Evolutionary conservation across 2,888 invertebrate species (phyloP), one percentile per base, ranked within the genome.

Genomic region (Acleris emargana): DNA sequence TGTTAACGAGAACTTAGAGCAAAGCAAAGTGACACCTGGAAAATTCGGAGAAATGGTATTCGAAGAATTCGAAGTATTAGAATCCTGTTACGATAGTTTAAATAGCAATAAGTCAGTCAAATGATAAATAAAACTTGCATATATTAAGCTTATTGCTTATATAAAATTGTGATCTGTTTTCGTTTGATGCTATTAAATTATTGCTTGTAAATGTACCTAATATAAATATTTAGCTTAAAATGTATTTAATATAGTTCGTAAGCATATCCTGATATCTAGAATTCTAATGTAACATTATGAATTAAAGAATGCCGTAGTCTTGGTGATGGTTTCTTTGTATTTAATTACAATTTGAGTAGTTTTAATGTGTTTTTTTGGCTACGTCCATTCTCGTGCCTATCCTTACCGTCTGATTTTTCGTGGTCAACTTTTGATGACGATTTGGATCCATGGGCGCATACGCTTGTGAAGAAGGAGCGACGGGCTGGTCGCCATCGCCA

Each of bases 21-120:
- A 94, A 77, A 93, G 93, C 76, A 95, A 94, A 72, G 76, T 80
- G 6, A 82, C 86, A 47, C 91, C 93, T 13, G 94, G 94, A 71
- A 95, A 95, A 81, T 95, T 95, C 73, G 95, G 96, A 51, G 97
- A 97, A 75, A 97, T 97, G 94, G 97, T 97, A 73, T 97, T 97
- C 74, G 97, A 97, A 86, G 96, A 96, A 76, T 96, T 96, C 73
- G 95, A 96, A 88, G 94, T 96, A 60, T 93, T 95, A 79, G 95
- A 94, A 82, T 87, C 92, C 68, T 91, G 91, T 82, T 93, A 90
- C 75, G 94, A 94, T 82, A 94, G 94, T 85, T 88, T 94, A 79
- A 94, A 90, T 88, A 93, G 91, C 72, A 90, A 89, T 88, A 92
- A 90, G 85, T 90, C 91, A 71, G 77, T 86, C 75, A 90, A 90